Conservation (phyloP, 1,140 invertebrate genomes). For the Micrasema minimum region DNA sequence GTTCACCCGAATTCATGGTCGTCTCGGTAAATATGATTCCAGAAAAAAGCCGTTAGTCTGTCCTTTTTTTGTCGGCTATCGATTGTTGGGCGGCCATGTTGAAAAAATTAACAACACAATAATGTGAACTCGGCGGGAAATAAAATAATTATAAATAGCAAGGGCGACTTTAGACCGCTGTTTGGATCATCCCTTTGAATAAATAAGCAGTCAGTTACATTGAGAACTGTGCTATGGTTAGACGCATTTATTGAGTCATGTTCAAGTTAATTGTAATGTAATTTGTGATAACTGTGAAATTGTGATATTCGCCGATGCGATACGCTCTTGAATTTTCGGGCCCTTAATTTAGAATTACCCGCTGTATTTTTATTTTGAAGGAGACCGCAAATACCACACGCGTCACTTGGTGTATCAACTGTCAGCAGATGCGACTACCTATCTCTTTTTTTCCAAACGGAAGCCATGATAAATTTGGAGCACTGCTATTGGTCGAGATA, state of each 20-base stretch:
- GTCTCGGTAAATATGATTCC: conserved; percentile 39
- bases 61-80: conserved; percentile 46
- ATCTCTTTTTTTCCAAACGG: neutral
- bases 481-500: conserved; percentile 8
- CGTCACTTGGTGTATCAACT: neutral
- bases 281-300: conserved; percentile 27
- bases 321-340: conserved; percentile 7
- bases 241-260: conserved; percentile 26
- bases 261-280: conserved; percentile 18
- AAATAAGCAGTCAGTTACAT: conserved; percentile 23
- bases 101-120: conserved; percentile 38
- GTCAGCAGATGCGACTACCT: conserved; percentile 10
- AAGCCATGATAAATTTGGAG: conserved; percentile 8
- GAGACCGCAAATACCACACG: neutral
- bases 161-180: conserved; percentile 36
- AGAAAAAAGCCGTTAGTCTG: conserved; percentile 43
- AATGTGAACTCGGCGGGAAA: conserved; percentile 39
- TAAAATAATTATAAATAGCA: conserved; percentile 50
- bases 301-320: conserved; percentile 16
- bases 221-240: conserved; percentile 7
- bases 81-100: conserved; percentile 39
- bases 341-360: neutral
- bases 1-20: conserved; percentile 51
- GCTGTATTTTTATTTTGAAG: conserved; percentile 3
- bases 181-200: conserved; percentile 32